Evolutionary conservation across 1,140 invertebrate species (phyloP), one percentile per base, ranked within the genome.

Genomic region (Drepana arcuata): DNA sequence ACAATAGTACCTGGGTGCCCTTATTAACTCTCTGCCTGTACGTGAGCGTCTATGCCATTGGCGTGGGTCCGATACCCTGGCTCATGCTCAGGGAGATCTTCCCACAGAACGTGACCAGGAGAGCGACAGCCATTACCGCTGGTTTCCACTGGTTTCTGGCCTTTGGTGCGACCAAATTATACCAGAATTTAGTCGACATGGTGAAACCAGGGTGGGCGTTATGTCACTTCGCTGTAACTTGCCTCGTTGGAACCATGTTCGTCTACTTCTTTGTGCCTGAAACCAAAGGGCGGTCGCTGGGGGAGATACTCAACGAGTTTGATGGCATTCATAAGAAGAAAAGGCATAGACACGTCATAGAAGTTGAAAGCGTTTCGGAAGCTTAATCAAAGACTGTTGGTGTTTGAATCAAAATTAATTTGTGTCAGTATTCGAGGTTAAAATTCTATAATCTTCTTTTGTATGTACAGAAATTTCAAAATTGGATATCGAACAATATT

Each of bases 191-290:
- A 29, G 77, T 86, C n/a, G 62, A 82, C 1, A 48, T 78, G 2
- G 62, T 93, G 1, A 86, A 88, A 3, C 70, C 78, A 11, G 85
- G 85, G 1, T 85, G 83, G 38, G 83, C 87, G 1, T 87, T 93
- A 48, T 92, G 88, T 79, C 71, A 92, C 49, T 95, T 92, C 65
- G 85, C 88, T 6, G 77, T 84, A 0, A 78, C 90, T 24, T 91
- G 90, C 36, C 44, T 86, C 0, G 24, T 91, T 10, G 89, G 88
- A 7, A 66, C 88, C 1, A 58, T 91, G 2, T 91, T 93, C 53
- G 83, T 92, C 6, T 89, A 86, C 51, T 85, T 90, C 41, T 83
- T 89, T 46, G 87, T 94, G 0, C 92, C 92, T 0, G 93, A 95
- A 74, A 94, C 92, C 0, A 93, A 93, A 69, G 89, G 88, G 1